A percentile compares a stretch with the other conserved stretches of the same genome.
phyloP scores from a whole-genome alignment of 2,113 vertebrate species.

The Gopherus flavomarginatus region DNA sequence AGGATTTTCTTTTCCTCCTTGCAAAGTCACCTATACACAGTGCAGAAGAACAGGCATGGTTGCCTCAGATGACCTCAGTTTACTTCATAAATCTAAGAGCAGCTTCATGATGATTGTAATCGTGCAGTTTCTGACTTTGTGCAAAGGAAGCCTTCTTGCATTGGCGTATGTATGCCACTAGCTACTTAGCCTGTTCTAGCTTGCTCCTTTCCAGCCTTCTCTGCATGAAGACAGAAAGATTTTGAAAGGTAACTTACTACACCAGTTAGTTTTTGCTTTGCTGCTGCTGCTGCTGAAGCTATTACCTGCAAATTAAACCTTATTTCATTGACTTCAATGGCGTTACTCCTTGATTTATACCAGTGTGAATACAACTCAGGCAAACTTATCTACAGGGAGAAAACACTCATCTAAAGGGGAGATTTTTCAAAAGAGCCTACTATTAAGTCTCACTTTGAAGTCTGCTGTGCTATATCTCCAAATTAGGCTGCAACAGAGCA shows the following conservation, averaged over 20 bases:
- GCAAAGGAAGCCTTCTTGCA: background rate
- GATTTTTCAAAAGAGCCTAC: constrained; percentile 9
- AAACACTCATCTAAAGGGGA: background rate
- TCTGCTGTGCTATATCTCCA: constrained; percentile 56
- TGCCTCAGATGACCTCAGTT: background rate
- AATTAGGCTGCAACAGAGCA: background rate
- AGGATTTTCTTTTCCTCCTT: background rate
- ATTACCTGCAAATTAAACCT: background rate
- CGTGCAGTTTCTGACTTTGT: background rate
- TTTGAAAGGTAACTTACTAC: background rate
- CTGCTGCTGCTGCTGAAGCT: background rate
- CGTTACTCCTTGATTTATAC: background rate
- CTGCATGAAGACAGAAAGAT: background rate
- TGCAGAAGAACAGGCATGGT: background rate
- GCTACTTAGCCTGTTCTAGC: background rate
- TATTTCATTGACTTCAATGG: background rate
- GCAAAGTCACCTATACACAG: background rate
- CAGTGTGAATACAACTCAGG: background rate
- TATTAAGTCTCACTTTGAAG: background rate
- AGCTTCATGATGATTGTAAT: background rate
- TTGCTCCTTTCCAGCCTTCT: accelerated
- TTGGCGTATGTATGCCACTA: background rate
- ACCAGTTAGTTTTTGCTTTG: background rate
- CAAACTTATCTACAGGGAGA: background rate
- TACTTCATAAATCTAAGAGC: background rate